phyloP scores from a whole-genome alignment of 2,113 vertebrate genomes.

The human region GRCh38 chr4:25370001-25370500 shows the following conservation, averaged over 20 bases:
- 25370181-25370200: background rate
- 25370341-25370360: background rate
- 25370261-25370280: background rate
- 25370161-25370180: background rate
- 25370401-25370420: background rate
- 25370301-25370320: background rate
- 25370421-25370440: background rate
- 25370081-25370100: background rate
- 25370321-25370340: background rate
- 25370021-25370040: constrained; percentile 63
- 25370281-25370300: background rate
- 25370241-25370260: background rate
- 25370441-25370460: background rate
- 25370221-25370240: background rate
- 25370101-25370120: background rate
- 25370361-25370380: background rate
- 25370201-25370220: background rate
- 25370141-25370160: background rate
- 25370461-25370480: background rate
- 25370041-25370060: constrained; percentile 1
- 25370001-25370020: background rate
- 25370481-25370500: background rate
- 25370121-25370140: background rate
- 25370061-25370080: background rate
- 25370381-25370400: background rate